Evolutionary conservation across 2,888 invertebrate genomes (phyloP), one percentile per base, ranked within the genome.

Genomic region (Nematopogon swammerdamellus): DNA sequence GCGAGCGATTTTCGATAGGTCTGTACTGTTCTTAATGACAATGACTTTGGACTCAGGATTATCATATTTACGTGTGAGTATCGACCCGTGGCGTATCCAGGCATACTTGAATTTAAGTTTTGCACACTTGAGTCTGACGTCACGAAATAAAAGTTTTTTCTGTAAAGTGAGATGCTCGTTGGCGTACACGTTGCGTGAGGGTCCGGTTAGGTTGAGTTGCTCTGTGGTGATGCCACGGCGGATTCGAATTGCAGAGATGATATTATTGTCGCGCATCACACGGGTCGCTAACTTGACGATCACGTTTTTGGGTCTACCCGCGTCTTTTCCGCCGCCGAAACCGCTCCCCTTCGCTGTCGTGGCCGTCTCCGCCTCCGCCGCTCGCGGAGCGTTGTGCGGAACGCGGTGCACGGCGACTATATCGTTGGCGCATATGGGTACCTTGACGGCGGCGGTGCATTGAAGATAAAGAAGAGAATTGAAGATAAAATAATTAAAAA

Each of bases 101-200:
- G 36, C 36, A 14, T 14, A 36, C 36, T 36, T 36, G 36, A 14
- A 36, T 14, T 36, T 36, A 14, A 8, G n/a, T 14, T 36, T 16
- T 25, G 16, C 10, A 18, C 29, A 36, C 14, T 20, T 18, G 11
- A 10, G 2, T 17, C 25, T 44, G 17, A 16, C 30, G 18, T 44
- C 44, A 4, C 49, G 44, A 49, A 49, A 29, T 29, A 44, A 16
- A 44, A 19, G 18, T 45, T 45, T 11, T 4, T 17, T n/a, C 14
- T 44, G 36, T 29, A 48, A 16, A 14, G 48, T 48, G 5, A 48
- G 36, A 19, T 48, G 48, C 25, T 48, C 48, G 19, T 48, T 48
- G 16, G 43, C 20, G 17, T 48, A 48, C 3, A 48, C 19, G 5
- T 43, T 19, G 19, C 36, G 18, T 11, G 18, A n/a, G 11, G 19